A percentile compares a stretch with the other conserved stretches of the same genome.
Conservation (phyloP, 1,140 invertebrate species). For the Drosophila rhopaloa region DNA sequence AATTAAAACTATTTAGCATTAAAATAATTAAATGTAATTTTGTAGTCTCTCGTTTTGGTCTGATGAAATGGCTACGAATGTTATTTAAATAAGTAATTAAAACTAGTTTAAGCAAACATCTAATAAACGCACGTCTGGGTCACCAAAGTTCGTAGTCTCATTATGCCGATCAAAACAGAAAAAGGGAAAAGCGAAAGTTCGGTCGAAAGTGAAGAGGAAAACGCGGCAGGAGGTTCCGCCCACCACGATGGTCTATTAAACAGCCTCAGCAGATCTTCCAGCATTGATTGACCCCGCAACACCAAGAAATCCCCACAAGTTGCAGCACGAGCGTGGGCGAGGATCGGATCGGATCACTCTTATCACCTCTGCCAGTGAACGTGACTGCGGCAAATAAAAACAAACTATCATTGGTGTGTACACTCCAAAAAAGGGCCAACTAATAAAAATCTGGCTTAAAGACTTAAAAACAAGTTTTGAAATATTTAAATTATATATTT, state of each 20-base stretch:
- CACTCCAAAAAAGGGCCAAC: conserved; percentile 2
- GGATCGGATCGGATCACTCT: conserved; percentile 51
- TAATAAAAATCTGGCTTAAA: too few species aligned
- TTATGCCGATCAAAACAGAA: conserved; percentile 59
- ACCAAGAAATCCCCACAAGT: conserved; percentile 26
- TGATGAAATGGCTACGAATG: too few species aligned
- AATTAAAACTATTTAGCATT: too few species aligned
- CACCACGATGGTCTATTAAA: conserved; percentile 28
- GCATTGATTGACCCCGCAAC: conserved; percentile 59
- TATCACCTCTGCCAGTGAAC: conserved; percentile 66
- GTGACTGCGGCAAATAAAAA: conserved; percentile 46
- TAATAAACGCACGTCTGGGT: conserved; percentile 36
- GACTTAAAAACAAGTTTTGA: too few species aligned
- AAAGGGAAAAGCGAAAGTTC: conserved; percentile 76
- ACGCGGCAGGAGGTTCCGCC: conserved; percentile 51
- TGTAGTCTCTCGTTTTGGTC: too few species aligned
- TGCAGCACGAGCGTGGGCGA: conserved; percentile 50
- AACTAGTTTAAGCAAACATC: neutral
- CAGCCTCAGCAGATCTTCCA: conserved; percentile 48
- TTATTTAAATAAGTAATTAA: too few species aligned
- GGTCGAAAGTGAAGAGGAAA: conserved; percentile 46
- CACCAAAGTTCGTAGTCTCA: conserved; percentile 57
- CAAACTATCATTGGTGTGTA: neutral
- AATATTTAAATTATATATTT: too few species aligned
- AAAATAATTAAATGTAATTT: too few species aligned